These are phyloP conservation scores for Drosophila gaucha DNA, from an alignment of 2,888 invertebrate genomes.

Conservation along the genomic window DNA sequence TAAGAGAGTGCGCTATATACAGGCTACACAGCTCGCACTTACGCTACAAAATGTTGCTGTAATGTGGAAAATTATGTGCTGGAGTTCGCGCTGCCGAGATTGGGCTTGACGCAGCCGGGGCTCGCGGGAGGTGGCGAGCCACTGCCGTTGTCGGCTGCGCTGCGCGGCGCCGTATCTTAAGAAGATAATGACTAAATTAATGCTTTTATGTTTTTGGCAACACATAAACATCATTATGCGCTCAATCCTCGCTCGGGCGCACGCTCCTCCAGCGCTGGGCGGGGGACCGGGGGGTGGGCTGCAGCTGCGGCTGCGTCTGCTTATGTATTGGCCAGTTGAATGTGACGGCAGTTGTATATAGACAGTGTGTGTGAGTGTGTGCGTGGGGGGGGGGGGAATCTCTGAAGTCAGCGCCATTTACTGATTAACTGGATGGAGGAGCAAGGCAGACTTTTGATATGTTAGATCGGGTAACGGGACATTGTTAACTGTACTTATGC, in stretches of 20 bases:
- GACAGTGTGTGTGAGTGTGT: background rate
- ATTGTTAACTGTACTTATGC: slow-evolving; percentile 15
- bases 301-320: slow-evolving; percentile 9
- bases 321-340: slow-evolving; percentile 30
- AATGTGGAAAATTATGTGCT: slow-evolving; percentile 67
- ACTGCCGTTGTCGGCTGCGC: slow-evolving; percentile 29
- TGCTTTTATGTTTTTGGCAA: slow-evolving; percentile 85
- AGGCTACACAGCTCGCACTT: slow-evolving; percentile 27
- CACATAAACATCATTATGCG: slow-evolving; percentile 83
- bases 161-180: slow-evolving; percentile 77
- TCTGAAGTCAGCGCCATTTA: slow-evolving; percentile 33
- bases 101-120: slow-evolving; percentile 5
- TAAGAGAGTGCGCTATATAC: slow-evolving; percentile 33
- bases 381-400: background rate
- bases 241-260: slow-evolving; percentile 70
- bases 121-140: background rate
- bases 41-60: slow-evolving; percentile 45
- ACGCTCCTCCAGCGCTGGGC: slow-evolving; percentile 23
- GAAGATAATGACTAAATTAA: slow-evolving; percentile 85
- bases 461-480: slow-evolving; percentile 7
- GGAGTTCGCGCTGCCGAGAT: slow-evolving; percentile 56
- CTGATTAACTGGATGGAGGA: slow-evolving; percentile 40
- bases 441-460: background rate
- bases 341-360: slow-evolving; percentile 1
- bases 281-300: background rate